Conservation (phyloP, 1,140 invertebrate species). For the Akabosia matsudoensis region DNA sequence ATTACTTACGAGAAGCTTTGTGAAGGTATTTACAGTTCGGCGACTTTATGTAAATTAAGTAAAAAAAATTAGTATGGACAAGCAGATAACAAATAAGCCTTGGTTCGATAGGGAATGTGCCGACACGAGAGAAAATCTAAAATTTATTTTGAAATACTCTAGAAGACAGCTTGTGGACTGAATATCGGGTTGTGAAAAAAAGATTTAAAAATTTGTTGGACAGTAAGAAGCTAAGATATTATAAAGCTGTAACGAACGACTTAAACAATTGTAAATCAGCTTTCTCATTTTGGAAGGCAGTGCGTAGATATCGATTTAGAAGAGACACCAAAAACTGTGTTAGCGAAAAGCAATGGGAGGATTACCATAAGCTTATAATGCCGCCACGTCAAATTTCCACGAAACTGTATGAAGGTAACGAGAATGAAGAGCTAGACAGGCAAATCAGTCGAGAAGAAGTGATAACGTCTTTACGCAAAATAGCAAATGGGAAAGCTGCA, state of each 20-base stretch:
- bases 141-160: too few relatives aligned
- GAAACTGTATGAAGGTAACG: not conserved
- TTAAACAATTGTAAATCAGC: not conserved
- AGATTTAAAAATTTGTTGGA: too few relatives aligned
- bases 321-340: not conserved
- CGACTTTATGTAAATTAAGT: not conserved
- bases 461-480: not conserved
- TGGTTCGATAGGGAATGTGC: too few relatives aligned
- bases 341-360: not conserved
- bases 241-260: not conserved
- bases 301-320: not conserved
- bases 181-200: too few relatives aligned
- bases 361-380: not conserved
- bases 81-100: too few relatives aligned
- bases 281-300: not conserved
- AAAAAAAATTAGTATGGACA: too few relatives aligned
- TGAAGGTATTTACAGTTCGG: too few relatives aligned
- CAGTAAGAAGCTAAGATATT: not conserved
- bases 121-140: too few relatives aligned
- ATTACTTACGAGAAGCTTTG: too few relatives aligned
- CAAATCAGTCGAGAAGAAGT: constrained; percentile 13
- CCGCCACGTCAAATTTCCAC: not conserved
- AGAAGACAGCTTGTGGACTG: too few relatives aligned
- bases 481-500: constrained; percentile 46
- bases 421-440: not conserved